Percentiles rank a stretch among this genome's conserved stretches.
Evolutionary conservation across 1,140 invertebrate species (phyloP).

Genomic region (Holotrichia oblita): DNA sequence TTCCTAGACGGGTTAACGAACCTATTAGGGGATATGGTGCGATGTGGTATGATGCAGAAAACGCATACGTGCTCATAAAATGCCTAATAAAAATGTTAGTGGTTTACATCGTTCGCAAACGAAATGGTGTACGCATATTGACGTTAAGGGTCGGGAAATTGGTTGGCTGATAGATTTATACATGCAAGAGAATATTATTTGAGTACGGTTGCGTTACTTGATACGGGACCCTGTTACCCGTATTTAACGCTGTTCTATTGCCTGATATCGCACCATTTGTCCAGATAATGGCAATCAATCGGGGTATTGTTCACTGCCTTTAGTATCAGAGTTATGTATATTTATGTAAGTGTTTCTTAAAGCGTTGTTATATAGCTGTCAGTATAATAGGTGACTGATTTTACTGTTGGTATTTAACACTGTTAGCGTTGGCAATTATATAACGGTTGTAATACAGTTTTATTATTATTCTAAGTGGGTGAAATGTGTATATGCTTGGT

Average conservation of each 20-base stretch:
- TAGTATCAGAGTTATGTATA: not conserved
- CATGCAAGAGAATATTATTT: too few relatives aligned
- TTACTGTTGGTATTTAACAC: not conserved
- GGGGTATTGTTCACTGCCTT: not conserved
- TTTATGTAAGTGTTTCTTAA: not conserved
- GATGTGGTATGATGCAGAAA: not conserved
- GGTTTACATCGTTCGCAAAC: constrained; percentile 1
- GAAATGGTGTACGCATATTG: not conserved
- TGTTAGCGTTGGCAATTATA: too few relatives aligned
- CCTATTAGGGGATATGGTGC: not conserved
- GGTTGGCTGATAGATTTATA: constrained; percentile 7
- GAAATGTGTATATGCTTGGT: too few relatives aligned
- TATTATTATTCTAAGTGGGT: too few relatives aligned
- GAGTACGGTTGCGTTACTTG: not conserved
- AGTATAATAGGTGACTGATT: not conserved
- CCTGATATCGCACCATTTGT: not conserved
- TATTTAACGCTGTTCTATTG: not conserved
- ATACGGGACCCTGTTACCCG: not conserved
- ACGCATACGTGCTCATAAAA: not conserved
- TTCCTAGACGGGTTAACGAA: not conserved
- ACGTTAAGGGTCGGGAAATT: constrained; percentile 11
- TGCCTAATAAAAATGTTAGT: constrained; percentile 11
- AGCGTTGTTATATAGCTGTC: too few relatives aligned
- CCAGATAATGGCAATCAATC: not conserved
- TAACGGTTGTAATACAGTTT: too few relatives aligned